phyloP scores from a whole-genome alignment of 2,888 invertebrate genomes.

The Drosophila mimetica region DNA sequence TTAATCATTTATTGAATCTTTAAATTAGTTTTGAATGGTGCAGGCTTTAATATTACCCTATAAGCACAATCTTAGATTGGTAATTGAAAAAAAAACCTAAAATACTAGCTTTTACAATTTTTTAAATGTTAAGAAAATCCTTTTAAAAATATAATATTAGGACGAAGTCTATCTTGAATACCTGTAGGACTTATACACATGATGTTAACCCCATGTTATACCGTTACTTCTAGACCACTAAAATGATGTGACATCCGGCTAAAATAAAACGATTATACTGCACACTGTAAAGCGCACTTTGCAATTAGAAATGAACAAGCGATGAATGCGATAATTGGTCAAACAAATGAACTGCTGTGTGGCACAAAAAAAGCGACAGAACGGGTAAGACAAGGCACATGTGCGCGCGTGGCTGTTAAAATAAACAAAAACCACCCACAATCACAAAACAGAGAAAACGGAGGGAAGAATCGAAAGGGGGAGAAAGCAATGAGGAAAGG shows the following conservation, averaged over 20 bases:
- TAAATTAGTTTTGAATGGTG: neutral
- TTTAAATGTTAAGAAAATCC: no score
- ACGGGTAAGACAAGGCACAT: conserved; percentile 11
- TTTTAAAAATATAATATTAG: no score
- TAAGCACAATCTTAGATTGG: neutral
- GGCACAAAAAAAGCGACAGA: neutral
- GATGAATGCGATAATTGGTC: conserved; percentile 37
- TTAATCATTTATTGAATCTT: neutral
- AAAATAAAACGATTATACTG: conserved; percentile 16
- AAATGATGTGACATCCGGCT: conserved; percentile 35
- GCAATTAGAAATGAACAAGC: conserved; percentile 39
- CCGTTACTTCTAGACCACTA: conserved; percentile 8
- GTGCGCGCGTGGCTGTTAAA: conserved; percentile 66
- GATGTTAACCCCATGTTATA: neutral
- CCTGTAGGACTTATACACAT: neutral
- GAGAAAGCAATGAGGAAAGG: neutral
- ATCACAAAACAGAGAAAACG: conserved; percentile 2
- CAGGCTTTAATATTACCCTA: neutral
- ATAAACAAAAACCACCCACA: conserved; percentile 65
- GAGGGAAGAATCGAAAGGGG: neutral
- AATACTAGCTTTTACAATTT: no score
- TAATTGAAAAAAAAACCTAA: no score
- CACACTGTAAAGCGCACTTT: conserved; percentile 11
- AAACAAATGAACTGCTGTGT: conserved; percentile 29
- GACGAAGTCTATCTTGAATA: no score